Conservation (phyloP, 2,888 invertebrate species). For the Arge pagana region DNA sequence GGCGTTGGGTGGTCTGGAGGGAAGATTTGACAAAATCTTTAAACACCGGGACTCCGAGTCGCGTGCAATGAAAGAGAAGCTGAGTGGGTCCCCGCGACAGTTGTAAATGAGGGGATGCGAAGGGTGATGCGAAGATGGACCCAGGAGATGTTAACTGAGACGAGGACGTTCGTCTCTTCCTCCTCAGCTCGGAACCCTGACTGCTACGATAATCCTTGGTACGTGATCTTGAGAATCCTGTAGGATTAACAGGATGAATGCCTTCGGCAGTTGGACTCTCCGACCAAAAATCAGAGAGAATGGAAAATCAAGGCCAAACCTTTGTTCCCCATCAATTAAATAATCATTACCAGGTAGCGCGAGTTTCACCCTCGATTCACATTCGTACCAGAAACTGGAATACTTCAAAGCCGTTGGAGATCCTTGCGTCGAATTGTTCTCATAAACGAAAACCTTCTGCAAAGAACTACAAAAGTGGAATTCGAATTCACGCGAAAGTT, state of each 20-base stretch:
- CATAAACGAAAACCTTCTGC: too few species aligned
- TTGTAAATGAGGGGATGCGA: conserved; percentile 22
- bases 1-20: conserved; percentile 13
- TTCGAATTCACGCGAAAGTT: too few species aligned
- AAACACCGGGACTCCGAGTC: not conserved
- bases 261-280: conserved; percentile 30
- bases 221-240: conserved; percentile 40
- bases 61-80: conserved; percentile 2
- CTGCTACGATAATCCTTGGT: conserved; percentile 39
- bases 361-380: too few species aligned
- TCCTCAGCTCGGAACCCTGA: too few species aligned
- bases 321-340: too few species aligned
- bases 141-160: conserved; percentile 12
- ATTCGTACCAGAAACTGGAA: too few species aligned
- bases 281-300: too few species aligned
- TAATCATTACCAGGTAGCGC: too few species aligned
- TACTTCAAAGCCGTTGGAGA: too few species aligned
- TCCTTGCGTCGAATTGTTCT: too few species aligned
- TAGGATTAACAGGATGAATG: conserved; percentile 37
- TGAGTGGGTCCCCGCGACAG: conserved; percentile 14
- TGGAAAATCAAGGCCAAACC: too few species aligned
- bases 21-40: not conserved
- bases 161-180: conserved; percentile 18
- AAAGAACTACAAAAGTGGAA: too few species aligned
- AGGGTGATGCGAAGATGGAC: not conserved